Base-by-base conservation (phyloP, 2,797 vertebrate genomes). In the Acanthurus leucopareius region DNA sequence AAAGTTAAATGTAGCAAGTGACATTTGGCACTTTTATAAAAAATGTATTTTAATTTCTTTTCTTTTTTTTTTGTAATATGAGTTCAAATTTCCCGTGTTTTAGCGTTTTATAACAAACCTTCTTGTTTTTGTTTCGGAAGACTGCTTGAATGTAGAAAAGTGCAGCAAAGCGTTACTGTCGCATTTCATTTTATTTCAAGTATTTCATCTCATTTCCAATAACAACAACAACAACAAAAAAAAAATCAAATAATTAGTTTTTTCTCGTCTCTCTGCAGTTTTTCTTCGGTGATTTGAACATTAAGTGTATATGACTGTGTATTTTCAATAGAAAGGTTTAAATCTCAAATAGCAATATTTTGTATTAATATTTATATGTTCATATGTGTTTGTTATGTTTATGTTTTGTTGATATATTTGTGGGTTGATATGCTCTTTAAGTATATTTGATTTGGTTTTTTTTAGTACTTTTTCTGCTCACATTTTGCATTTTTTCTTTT, bases 121-220 rank as follows among this genome's bases (percentile, higher is more conserved):
- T 88, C 63, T 84, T 66, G 65, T 90, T 77, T 89, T 88, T 69
- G 32, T 90, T 86, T 89, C 86, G 73, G 88, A 93, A 88, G 93
- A 95, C 94, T 95, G 93, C 91, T 93, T 96, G 95, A 96, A 95
- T 95, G 94, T 95, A 95, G 90, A 87, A 79, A 75, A 72, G 69
- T 86, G 84, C 82, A 89, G 79, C 79, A 69, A 86, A 66, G 53
- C 54, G 54, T 79, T 62, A 77, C 71, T 73, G 80, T 86, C 84
- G 62, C 40, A 13, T 73, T 82, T 79, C 40, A 42, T 45, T 25
- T 16, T 69, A 54, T 83, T 85, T 83, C 64, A 82, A 89, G 78
- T 86, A 59, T 79, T 75, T 75, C 76, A 40, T 51, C 47, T 71
- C 61, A 49, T 69, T 77, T 78, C 76, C 0, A 44, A 68, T 13